phyloP scores from a whole-genome alignment of 2,113 vertebrate species.

The Peucedramus taeniatus region DNA sequence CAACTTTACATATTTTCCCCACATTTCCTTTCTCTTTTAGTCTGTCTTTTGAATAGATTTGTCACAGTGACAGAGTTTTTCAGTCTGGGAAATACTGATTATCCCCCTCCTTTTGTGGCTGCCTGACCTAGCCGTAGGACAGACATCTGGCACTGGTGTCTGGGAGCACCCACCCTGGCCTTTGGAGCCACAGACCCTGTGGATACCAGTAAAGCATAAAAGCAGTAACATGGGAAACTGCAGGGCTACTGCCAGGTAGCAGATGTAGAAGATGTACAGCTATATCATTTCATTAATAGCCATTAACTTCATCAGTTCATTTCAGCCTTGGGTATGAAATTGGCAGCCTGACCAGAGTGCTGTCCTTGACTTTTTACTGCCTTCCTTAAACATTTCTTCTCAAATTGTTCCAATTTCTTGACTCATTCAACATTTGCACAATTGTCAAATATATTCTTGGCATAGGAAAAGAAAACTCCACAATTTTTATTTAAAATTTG shows the following conservation, averaged over 20 bases:
- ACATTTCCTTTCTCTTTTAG: neutral
- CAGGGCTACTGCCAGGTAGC: neutral
- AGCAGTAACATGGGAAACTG: neutral
- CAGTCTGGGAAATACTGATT: neutral
- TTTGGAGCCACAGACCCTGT: neutral
- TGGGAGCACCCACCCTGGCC: neutral
- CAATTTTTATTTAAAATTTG: neutral
- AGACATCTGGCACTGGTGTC: neutral
- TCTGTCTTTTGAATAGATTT: neutral
- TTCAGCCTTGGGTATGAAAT: neutral
- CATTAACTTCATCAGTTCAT: neutral
- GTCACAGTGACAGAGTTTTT: neutral
- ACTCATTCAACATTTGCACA: neutral
- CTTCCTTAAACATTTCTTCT: neutral
- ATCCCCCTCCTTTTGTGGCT: neutral
- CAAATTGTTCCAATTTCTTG: neutral
- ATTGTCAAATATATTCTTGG: neutral
- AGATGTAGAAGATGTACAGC: neutral
- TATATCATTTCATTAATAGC: neutral
- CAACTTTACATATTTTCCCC: neutral
- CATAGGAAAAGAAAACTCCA: accelerated
- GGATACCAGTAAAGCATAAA: neutral
- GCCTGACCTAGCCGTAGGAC: neutral
- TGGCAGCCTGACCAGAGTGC: neutral
- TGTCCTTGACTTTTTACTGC: neutral